phyloP scores from a whole-genome alignment of 2,797 vertebrate genomes.

The Eidolon dupreanum region DNA sequence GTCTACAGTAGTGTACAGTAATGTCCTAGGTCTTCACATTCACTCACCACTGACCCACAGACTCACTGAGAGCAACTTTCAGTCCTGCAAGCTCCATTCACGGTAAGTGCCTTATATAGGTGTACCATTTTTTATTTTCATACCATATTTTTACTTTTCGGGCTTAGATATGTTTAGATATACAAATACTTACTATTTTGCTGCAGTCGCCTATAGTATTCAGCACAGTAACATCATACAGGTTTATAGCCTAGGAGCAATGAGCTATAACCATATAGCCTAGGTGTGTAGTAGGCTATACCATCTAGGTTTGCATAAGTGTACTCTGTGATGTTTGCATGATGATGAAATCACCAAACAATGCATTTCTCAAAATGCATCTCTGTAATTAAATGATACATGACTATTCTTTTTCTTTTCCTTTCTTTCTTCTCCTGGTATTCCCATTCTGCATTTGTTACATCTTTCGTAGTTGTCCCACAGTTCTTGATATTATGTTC shows the following conservation, averaged over 20 bases:
- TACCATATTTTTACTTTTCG: not conserved
- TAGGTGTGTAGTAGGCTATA: not conserved
- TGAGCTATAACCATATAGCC: not conserved
- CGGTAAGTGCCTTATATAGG: not conserved
- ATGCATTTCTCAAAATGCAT: not conserved
- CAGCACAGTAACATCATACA: not conserved
- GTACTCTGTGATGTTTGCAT: not conserved
- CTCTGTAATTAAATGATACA: not conserved
- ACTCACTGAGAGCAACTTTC: not conserved
- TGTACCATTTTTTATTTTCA: not conserved
- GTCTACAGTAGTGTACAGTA: not conserved
- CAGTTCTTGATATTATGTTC: not conserved
- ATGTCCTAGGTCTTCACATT: not conserved
- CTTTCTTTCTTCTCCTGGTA: not conserved
- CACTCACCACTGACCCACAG: not conserved
- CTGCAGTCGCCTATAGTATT: too few relatives aligned
- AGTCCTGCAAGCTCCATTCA: not conserved
- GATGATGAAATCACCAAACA: not conserved
- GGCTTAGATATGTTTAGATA: not conserved
- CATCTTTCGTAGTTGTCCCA: not conserved
- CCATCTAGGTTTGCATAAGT: not conserved
- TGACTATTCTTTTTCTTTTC: not conserved
- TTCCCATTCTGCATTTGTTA: not conserved
- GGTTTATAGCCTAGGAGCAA: not conserved
- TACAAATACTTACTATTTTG: not conserved